A percentile compares a stretch with the other conserved stretches of the same genome.
Conservation (phyloP, 2,888 invertebrate species). For the Saturnia japonica region DNA sequence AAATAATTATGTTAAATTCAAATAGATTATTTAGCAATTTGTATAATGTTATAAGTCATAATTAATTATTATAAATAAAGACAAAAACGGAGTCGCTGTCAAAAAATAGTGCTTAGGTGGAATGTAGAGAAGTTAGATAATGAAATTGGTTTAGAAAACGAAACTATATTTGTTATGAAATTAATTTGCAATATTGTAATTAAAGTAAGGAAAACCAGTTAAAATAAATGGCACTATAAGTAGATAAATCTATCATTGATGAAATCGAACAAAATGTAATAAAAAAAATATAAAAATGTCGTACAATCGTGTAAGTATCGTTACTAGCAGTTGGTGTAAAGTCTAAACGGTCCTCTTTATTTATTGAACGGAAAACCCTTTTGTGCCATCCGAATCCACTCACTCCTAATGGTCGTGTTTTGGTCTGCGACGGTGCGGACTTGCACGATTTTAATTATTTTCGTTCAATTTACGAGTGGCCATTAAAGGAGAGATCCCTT, state of each 20-base stretch:
- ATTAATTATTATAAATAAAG: too few relatives aligned
- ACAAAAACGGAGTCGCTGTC: too few relatives aligned
- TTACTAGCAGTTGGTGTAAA: slow-evolving; percentile 27
- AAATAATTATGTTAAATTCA: too few relatives aligned
- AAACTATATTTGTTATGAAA: background rate
- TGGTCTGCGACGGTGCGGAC: slow-evolving; percentile 65
- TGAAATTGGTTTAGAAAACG: background rate
- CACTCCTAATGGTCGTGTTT: slow-evolving; percentile 74
- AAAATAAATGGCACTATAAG: too few relatives aligned
- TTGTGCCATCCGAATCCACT: slow-evolving; percentile 63
- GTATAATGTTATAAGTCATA: too few relatives aligned
- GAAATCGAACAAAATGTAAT: background rate
- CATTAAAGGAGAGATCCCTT: slow-evolving; percentile 77
- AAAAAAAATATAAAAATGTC: background rate
- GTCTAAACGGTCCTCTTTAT: slow-evolving; percentile 56
- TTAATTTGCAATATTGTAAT: background rate
- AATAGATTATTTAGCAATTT: too few relatives aligned
- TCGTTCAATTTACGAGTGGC: slow-evolving; percentile 80
- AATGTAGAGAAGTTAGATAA: too few relatives aligned
- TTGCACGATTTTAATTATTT: slow-evolving; percentile 80
- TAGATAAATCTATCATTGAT: background rate
- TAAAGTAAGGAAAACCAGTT: background rate
- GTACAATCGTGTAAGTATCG: background rate
- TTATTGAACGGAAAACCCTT: slow-evolving; percentile 75
- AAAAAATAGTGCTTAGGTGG: too few relatives aligned